These are phyloP conservation scores for Ypsolopha sequella DNA, from an alignment of 2,888 invertebrate genomes.

Conservation along the genomic window DNA sequence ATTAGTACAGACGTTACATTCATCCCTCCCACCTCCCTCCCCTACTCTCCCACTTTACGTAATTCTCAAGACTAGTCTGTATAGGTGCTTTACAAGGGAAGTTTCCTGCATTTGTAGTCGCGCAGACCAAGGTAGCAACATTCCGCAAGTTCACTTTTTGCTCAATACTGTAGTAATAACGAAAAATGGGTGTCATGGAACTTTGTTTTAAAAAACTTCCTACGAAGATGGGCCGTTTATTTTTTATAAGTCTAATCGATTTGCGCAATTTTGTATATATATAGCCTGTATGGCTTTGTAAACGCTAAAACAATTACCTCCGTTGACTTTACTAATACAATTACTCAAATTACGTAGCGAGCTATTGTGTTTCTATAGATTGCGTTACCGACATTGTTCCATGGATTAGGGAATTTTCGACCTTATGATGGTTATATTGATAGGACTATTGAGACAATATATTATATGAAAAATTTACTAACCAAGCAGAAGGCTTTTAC, in stretches of 20 bases:
- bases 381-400: no score
- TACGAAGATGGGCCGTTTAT: neutral
- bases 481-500: constrained; percentile 64
- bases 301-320: constrained; percentile 46
- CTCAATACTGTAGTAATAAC: no score
- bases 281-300: constrained; percentile 9
- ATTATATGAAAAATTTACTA: constrained; percentile 53
- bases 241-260: neutral
- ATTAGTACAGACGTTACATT: constrained; percentile 44
- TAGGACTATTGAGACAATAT: neutral
- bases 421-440: no score
- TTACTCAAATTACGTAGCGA: constrained; percentile 39
- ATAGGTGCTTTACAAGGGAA: neutral
- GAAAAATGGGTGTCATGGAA: no score
- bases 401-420: no score
- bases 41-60: constrained; percentile 6
- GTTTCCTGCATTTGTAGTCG: no score
- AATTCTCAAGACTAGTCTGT: neutral
- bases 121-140: no score
- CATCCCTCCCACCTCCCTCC: constrained; percentile 15
- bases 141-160: no score
- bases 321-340: constrained; percentile 56
- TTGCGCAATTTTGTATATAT: neutral
- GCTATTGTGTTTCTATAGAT: constrained; percentile 18
- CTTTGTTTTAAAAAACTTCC: no score